Conservation (phyloP, 2,113 vertebrate genomes). For the Anser brachyrhynchus region DNA sequence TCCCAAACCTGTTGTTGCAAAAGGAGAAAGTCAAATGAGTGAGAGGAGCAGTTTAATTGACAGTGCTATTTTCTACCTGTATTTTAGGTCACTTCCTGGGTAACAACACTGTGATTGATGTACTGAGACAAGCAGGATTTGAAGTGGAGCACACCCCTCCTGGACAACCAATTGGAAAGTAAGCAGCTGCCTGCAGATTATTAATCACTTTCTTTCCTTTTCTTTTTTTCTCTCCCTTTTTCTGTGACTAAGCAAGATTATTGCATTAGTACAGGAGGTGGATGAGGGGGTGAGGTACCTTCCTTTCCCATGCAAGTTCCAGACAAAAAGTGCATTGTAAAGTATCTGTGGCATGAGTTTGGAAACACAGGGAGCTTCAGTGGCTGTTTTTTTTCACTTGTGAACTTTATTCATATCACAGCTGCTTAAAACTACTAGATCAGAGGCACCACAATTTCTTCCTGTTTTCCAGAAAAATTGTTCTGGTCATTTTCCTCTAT, state of each 20-base stretch:
- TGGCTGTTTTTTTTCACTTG: not conserved
- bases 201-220: conserved; percentile 25
- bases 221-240: conserved; percentile 8
- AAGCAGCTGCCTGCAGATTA: conserved; percentile 67
- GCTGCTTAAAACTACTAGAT: not conserved
- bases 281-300: not conserved
- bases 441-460: not conserved
- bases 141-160: conserved; percentile 90
- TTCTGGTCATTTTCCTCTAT: not conserved
- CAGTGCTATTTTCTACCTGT: conserved; percentile 61
- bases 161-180: conserved; percentile 85
- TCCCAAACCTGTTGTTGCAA: not conserved
- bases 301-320: not conserved
- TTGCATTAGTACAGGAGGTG: not conserved
- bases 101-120: conserved; percentile 96
- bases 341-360: not conserved
- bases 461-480: not conserved
- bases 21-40: not conserved
- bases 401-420: not conserved
- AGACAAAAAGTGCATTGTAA: not conserved
- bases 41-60: conserved; percentile 46
- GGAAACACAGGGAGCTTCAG: not conserved
- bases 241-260: conserved; percentile 17
- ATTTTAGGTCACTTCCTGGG: conserved; percentile 96
- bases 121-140: conserved; percentile 92